Percentiles rank a stretch among this genome's conserved stretches.
Evolutionary conservation across 92 coral and sea anemone genomes (phyloP).

Genomic region (Umimayanthus kanabou): DNA sequence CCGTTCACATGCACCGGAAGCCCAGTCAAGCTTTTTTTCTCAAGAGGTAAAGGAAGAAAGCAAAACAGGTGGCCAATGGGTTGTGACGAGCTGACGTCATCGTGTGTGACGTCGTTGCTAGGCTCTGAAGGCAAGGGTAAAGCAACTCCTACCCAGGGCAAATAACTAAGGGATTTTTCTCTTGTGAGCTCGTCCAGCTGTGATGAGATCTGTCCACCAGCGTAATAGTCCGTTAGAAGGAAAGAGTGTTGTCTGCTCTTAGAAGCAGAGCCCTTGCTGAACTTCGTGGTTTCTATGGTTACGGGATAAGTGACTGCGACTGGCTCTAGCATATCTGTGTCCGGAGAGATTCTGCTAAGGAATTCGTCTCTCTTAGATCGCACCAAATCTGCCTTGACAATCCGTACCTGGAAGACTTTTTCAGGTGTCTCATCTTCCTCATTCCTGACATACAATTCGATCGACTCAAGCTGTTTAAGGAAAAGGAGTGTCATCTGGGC

Average conservation of each 20-base stretch:
- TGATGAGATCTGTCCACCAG: constrained; percentile 50
- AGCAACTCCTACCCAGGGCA: constrained; percentile 88
- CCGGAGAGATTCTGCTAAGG: constrained; percentile 32
- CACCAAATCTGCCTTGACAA: constrained; percentile 63
- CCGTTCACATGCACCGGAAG: constrained; percentile 86
- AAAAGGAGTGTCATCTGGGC: constrained; percentile 74
- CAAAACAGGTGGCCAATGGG: constrained; percentile 77
- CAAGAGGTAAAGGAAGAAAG: constrained; percentile 72
- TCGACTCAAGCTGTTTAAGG: constrained; percentile 64
- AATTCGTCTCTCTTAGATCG: constrained; percentile 62
- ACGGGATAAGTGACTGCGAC: constrained; percentile 47
- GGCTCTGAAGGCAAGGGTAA: constrained; percentile 56
- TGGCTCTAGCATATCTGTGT: not conserved
- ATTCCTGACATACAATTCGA: constrained; percentile 62
- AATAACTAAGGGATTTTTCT: constrained; percentile 63
- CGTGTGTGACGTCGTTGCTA: not conserved
- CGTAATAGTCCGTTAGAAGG: constrained; percentile 62
- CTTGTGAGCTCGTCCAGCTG: constrained; percentile 46
- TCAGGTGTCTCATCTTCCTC: constrained; percentile 17
- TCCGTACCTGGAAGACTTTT: constrained; percentile 69
- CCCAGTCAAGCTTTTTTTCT: constrained; percentile 72
- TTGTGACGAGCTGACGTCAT: not conserved
- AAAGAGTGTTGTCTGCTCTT: constrained; percentile 31
- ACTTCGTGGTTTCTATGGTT: constrained; percentile 49
- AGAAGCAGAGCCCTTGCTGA: not conserved